Conservation (phyloP, 2,888 invertebrate genomes). For the Pristionchus mayeri region DNA sequence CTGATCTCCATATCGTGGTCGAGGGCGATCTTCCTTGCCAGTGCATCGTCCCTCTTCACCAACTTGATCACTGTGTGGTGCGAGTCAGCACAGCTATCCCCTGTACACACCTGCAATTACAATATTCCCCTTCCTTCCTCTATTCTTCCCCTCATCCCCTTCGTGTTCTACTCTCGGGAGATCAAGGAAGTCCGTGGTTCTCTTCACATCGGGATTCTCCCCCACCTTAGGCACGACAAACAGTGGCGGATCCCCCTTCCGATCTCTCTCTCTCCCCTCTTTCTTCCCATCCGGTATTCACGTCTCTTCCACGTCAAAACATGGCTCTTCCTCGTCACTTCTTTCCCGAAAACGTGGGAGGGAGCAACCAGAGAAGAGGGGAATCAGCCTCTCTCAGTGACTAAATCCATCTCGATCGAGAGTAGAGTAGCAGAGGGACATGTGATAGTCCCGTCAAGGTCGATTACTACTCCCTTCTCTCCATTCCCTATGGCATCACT, state of each 20-base stretch:
- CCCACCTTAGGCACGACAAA: conserved; percentile 18
- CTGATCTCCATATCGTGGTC: conserved; percentile 72
- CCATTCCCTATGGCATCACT: not conserved
- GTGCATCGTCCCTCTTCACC: conserved; percentile 71
- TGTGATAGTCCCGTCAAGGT: not conserved
- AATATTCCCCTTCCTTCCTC: not conserved
- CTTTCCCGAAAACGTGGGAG: not conserved
- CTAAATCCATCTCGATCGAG: too few species aligned
- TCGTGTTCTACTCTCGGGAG: too few species aligned
- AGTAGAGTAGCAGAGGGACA: too few species aligned
- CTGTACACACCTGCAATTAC: conserved; percentile 42
- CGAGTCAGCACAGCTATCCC: conserved; percentile 56
- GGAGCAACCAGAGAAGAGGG: too few species aligned
- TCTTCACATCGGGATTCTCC: not conserved
- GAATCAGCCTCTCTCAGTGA: too few species aligned
- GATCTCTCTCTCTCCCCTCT: conserved; percentile 22
- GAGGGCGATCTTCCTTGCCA: conserved; percentile 70
- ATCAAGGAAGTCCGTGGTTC: not conserved
- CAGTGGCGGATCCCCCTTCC: conserved; percentile 12
- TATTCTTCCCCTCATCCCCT: not conserved
- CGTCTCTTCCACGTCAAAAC: not conserved
- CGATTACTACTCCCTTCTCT: not conserved
- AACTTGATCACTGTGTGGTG: conserved; percentile 69
- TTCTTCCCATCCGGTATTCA: not conserved
- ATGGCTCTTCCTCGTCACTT: not conserved